phyloP scores from a whole-genome alignment of 2,888 invertebrate genomes.

The Argynnis bischoffii region DNA sequence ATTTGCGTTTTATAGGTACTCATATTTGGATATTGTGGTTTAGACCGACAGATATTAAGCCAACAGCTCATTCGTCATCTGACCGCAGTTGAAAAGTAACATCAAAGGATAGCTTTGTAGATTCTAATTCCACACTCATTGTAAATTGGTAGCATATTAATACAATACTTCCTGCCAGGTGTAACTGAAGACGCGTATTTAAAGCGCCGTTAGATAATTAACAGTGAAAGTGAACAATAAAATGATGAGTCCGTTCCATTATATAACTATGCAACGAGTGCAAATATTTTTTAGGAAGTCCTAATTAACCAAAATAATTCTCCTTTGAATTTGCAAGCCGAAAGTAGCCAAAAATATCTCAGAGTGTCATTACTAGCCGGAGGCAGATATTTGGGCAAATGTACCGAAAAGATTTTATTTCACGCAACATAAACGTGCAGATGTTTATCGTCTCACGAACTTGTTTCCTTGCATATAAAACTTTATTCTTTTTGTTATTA shows the following conservation, averaged over 20 bases:
- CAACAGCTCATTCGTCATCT: too few relatives aligned
- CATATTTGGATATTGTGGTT: too few relatives aligned
- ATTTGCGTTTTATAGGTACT: too few relatives aligned
- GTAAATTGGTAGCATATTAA: too few relatives aligned
- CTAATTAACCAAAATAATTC: neutral
- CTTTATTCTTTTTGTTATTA: neutral
- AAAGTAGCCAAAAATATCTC: neutral
- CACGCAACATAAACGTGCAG: slow-evolving; percentile 28
- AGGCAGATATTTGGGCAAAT: slow-evolving; percentile 23
- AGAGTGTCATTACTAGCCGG: slow-evolving; percentile 1
- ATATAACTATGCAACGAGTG: too few relatives aligned
- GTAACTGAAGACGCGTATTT: neutral
- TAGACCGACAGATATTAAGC: too few relatives aligned
- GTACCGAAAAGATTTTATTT: slow-evolving; percentile 30
- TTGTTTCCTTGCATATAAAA: slow-evolving; percentile 10
- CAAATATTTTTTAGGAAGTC: neutral
- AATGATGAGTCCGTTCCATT: too few relatives aligned
- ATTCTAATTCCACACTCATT: too few relatives aligned
- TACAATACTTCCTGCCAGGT: too few relatives aligned
- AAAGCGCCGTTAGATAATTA: neutral
- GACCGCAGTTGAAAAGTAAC: too few relatives aligned
- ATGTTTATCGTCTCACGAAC: slow-evolving; percentile 26
- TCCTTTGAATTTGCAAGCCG: neutral
- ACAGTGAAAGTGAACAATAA: too few relatives aligned
- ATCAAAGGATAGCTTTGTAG: too few relatives aligned